phyloP scores from a whole-genome alignment of 2,113 vertebrate species.

The Dunckerocampus dactyliophorus region DNA sequence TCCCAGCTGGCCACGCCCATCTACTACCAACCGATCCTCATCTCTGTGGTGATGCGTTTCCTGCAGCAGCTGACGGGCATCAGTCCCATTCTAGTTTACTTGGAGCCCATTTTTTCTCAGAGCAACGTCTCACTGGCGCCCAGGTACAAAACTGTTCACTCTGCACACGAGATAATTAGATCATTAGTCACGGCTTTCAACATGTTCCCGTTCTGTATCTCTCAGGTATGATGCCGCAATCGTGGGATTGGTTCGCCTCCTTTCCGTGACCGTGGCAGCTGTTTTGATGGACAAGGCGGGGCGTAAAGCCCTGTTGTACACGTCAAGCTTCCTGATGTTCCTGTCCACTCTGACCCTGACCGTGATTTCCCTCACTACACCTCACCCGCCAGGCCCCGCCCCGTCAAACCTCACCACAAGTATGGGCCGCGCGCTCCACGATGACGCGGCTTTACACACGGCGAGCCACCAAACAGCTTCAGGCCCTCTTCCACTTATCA shows the following conservation, averaged over 20 bases:
- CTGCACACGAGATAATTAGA: not conserved
- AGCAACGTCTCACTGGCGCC: conserved; percentile 75
- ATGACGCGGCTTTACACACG: conserved; percentile 3
- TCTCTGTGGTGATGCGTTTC: conserved; percentile 84
- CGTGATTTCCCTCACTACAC: conserved; percentile 65
- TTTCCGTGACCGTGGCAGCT: conserved; percentile 79
- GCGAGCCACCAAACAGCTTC: conserved; percentile 44
- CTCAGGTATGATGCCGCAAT: conserved; percentile 79
- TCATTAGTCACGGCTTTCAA: not conserved
- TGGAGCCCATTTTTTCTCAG: conserved; percentile 84
- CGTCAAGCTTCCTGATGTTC: conserved; percentile 85
- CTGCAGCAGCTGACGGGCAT: conserved; percentile 93
- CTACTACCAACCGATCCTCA: conserved; percentile 81
- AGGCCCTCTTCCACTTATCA: conserved; percentile 79
- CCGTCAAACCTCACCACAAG: conserved; percentile 36
- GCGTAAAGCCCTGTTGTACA: conserved; percentile 85
- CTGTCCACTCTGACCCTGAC: conserved; percentile 79
- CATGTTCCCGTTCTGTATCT: not conserved
- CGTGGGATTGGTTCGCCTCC: conserved; percentile 81
- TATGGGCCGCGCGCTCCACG: conserved; percentile 6
- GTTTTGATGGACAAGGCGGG: conserved; percentile 88
- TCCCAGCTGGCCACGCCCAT: conserved; percentile 73
- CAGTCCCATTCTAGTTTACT: conserved; percentile 85
- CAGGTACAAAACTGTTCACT: conserved; percentile 15
- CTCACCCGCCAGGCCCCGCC: conserved; percentile 18